Percentiles rank a stretch among this genome's conserved stretches.
These are phyloP conservation scores for Eristalis pertinax DNA, from an alignment of 2,888 invertebrate species.

Conservation along the genomic window DNA sequence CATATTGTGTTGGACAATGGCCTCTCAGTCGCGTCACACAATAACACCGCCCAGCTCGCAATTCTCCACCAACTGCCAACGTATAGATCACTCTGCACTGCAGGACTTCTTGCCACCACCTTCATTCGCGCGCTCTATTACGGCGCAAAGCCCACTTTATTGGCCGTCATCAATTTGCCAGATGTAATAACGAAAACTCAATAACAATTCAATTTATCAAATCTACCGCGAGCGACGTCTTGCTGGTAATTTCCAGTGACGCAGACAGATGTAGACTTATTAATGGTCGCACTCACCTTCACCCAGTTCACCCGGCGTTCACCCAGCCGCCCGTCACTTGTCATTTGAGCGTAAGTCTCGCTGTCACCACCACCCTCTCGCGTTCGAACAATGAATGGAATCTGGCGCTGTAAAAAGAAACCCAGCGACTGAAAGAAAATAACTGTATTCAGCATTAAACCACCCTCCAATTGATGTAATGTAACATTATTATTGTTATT, in stretches of 20 bases:
- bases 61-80: background rate
- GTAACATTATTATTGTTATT: slow-evolving; percentile 72
- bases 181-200: slow-evolving; percentile 68
- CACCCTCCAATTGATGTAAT: slow-evolving; percentile 68
- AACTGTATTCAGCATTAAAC: slow-evolving; percentile 63
- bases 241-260: slow-evolving; percentile 65
- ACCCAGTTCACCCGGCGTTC: background rate
- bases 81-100: background rate
- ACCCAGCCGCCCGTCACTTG: slow-evolving; percentile 17
- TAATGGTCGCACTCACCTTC: slow-evolving; percentile 59
- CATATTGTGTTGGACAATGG: no score
- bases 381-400: slow-evolving; percentile 55
- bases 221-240: slow-evolving; percentile 63
- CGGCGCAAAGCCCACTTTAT: slow-evolving; percentile 60
- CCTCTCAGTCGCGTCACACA: no score
- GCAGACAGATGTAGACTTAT: slow-evolving; percentile 66
- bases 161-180: slow-evolving; percentile 69
- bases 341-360: slow-evolving; percentile 14
- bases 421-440: slow-evolving; percentile 20
- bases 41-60: background rate
- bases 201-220: slow-evolving; percentile 72
- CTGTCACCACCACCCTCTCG: slow-evolving; percentile 31
- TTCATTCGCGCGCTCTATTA: slow-evolving; percentile 8
- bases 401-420: slow-evolving; percentile 1
- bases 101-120: background rate